phyloP scores from a whole-genome alignment of 2,888 invertebrate species.

The Ctena decussata region DNA sequence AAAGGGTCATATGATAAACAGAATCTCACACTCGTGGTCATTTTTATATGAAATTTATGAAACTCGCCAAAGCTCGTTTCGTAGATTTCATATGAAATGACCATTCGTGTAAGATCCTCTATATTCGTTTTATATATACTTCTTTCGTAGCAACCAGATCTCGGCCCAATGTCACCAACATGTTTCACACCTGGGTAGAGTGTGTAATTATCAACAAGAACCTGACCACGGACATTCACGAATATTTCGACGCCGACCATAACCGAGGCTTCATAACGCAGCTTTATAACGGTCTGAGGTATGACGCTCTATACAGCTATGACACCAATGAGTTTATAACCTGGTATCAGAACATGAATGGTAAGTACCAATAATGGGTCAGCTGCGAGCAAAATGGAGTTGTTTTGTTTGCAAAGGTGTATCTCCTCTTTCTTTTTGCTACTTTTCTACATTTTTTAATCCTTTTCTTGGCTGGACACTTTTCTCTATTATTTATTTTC shows the following conservation, averaged over 20 bases:
- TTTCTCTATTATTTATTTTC: too few species aligned
- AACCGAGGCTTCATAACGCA: constrained; percentile 68
- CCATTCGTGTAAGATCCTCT: too few species aligned
- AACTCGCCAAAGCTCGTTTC: too few species aligned
- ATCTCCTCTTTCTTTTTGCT: too few species aligned
- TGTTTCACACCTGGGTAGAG: constrained; percentile 71
- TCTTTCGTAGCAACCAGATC: constrained; percentile 10
- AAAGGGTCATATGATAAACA: too few species aligned
- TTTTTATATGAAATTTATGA: too few species aligned
- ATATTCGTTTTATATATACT: too few species aligned
- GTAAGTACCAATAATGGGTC: background rate
- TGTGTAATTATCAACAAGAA: constrained; percentile 70
- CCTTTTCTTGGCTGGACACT: too few species aligned
- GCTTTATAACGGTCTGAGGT: constrained; percentile 26
- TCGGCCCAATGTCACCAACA: constrained; percentile 63
- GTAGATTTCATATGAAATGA: too few species aligned
- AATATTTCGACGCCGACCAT: constrained; percentile 69
- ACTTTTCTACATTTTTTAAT: too few species aligned
- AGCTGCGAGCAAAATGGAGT: background rate
- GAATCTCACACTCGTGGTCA: too few species aligned
- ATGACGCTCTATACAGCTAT: constrained; percentile 73
- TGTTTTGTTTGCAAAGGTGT: too few species aligned
- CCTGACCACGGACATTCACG: constrained; percentile 70
- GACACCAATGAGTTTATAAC: constrained; percentile 73
- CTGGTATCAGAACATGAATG: constrained; percentile 28